A percentile compares a stretch with the other conserved stretches of the same genome.
Conservation (phyloP, 2,888 invertebrate species). For the Chymomyza amoena region DNA sequence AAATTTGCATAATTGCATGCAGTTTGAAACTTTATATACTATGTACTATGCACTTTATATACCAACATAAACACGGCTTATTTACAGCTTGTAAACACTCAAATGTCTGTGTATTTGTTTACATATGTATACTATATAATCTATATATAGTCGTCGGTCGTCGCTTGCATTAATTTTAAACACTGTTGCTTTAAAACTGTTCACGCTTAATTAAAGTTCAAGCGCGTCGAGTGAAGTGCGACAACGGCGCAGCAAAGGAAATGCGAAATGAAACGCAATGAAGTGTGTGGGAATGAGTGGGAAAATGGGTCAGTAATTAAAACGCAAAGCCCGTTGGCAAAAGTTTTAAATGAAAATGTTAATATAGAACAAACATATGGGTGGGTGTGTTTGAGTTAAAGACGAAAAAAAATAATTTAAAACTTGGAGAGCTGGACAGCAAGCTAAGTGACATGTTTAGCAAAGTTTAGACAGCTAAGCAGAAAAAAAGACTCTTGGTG, state of each 20-base stretch:
- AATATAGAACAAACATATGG: background rate
- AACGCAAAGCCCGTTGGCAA: conserved; percentile 46
- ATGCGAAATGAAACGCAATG: conserved; percentile 24
- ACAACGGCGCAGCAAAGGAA: conserved; percentile 44
- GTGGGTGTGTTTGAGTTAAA: background rate
- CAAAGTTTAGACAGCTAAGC: background rate
- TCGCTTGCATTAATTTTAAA: background rate
- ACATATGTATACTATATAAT: background rate
- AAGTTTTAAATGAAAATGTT: conserved; percentile 25
- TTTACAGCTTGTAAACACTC: background rate
- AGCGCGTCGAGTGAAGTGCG: conserved; percentile 28
- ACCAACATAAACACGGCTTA: background rate
- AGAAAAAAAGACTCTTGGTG: background rate
- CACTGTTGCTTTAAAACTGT: conserved; percentile 30
- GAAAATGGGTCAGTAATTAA: conserved; percentile 66
- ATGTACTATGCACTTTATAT: background rate
- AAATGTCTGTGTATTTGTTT: background rate
- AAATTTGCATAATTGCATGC: conserved; percentile 66
- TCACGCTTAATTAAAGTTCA: conserved; percentile 31
- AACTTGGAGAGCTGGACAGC: background rate
- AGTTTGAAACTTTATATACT: conserved; percentile 4
- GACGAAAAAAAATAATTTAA: background rate
- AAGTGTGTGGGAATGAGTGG: conserved; percentile 36
- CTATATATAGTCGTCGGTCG: background rate
- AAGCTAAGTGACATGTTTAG: background rate